Evolutionary conservation across 2,113 vertebrate species (phyloP), one percentile per base, ranked within the genome.

Genomic region (Proteles cristata): DNA sequence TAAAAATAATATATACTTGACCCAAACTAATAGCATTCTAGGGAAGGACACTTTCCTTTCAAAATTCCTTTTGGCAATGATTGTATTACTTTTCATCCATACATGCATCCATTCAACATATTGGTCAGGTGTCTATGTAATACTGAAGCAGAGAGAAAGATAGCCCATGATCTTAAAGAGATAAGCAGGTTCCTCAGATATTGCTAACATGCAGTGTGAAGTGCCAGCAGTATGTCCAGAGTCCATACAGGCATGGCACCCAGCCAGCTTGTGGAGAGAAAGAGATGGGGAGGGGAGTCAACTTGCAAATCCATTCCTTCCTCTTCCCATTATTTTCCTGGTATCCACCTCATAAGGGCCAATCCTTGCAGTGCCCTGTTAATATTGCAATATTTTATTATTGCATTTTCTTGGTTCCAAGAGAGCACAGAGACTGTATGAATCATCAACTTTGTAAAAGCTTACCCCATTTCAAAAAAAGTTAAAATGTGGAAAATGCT

Each of bases 361-460:
- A 7, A 28, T 50, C 31, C n/a, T 15, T 25, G 33, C 1, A 12
- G 23, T 4, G 0, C 28, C n/a, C 50, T 21, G 1, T 43, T 88
- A 48, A 90, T 69, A 97, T 14, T 48, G 45, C 61, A 90, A 28
- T 74, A 14, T 16, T 65, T 84, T 61, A 65, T 58, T 7, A 83
- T 63, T 48, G n/a, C 7, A 19, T 53, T 88, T 48, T 69, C 63
- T 87, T 66, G 90, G 15, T 73, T 55, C 55, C 26, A 55, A 92
- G 48, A 63, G 3, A 28, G 7, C 71, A 53, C 23, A 28, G 79
- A 77, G 66, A 48, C 15, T 11, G 0, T 9, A 19, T 2, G 23
- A 39, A 83, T 33, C 21, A 63, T 43, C 53, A 55, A 23, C 11
- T 65, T 86, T 16, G 2, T 33, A 66, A 65, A n/a, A 31, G 14